Evolutionary conservation across 2,113 vertebrate genomes (phyloP), one percentile per base, ranked within the genome.

Genomic region (Paratilapia polleni): DNA sequence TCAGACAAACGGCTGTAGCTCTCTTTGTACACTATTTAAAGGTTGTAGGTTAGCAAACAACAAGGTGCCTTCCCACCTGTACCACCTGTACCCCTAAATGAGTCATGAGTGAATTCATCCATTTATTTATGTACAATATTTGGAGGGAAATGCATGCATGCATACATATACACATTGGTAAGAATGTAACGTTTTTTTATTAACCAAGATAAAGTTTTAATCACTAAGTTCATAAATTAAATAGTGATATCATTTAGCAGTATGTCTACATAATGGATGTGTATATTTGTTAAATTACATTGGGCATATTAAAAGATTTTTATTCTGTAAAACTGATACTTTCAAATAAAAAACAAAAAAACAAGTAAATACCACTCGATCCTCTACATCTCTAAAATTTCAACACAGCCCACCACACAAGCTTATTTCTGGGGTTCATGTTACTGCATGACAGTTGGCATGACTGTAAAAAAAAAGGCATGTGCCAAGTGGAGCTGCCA

Each of bases 11-110:
- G 84, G 78, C 91, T 81, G 77, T 88, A 88, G 90, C 88, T 82
- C 88, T 90, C 83, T 92, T 90, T 95, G 87, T 90, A 78, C 91
- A 92, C 87, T 93, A 94, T 95, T 92, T 94, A 93, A 92, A 95
- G 93, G 92, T 94, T 89, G 82, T 74, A 93, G 91, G 91, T 93
- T 93, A 95, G 88, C 88, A 91, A 92, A 95, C 88, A 92, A 89
- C 84, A 93, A 90, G 89, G 88, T 93, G 86, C 87, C 89, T 88
- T 78, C 82, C n/a, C n/a, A n/a, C n/a, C n/a, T n/a, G n/a, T n/a
- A n/a, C 91, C 85, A 92, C 93, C 91, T 94, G 91, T 89, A 88
- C 86, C 82, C 89, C 85, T 61, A 86, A 92, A 91, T 93, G 89
- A 95, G 81, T 93, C 89, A 92, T 89, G 88, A 90, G 93, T 89